These are phyloP conservation scores for Plagiodera versicolora DNA, from an alignment of 2,888 invertebrate genomes.

Conservation along the genomic window DNA sequence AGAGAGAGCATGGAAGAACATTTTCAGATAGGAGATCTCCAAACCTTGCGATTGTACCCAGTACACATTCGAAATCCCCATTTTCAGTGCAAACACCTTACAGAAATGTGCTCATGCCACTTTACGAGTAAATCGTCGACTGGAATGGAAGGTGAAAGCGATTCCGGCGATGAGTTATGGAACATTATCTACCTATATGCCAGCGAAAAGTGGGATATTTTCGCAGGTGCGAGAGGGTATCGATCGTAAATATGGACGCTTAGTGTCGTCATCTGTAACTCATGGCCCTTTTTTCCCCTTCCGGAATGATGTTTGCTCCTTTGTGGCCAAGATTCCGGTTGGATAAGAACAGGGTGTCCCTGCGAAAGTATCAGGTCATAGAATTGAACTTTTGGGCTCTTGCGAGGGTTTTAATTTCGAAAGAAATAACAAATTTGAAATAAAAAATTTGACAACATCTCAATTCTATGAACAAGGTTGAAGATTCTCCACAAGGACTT, in stretches of 20 bases:
- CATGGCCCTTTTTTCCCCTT: constrained; percentile 40
- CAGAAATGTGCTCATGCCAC: constrained; percentile 50
- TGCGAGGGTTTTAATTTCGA: no score
- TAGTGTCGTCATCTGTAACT: constrained; percentile 56
- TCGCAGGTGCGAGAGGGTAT: constrained; percentile 55
- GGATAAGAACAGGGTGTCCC: no score
- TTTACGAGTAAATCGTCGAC: constrained; percentile 52
- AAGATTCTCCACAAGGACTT: no score
- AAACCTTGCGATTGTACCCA: no score
- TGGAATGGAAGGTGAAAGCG: constrained; percentile 56
- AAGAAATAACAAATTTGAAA: no score
- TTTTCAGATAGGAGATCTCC: no score
- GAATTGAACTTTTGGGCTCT: no score
- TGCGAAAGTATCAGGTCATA: no score
- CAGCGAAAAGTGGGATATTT: constrained; percentile 54
- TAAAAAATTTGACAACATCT: no score
- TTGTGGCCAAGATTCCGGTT: not conserved
- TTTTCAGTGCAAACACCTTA: constrained; percentile 44
- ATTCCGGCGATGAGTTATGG: constrained; percentile 55
- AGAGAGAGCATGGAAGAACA: no score
- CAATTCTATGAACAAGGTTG: no score
- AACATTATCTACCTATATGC: constrained; percentile 56
- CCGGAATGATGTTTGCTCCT: constrained; percentile 26
- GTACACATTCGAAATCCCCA: constrained; percentile 31
- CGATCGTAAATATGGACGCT: constrained; percentile 56